Evolutionary conservation across 1,140 invertebrate genomes (phyloP), one percentile per base, ranked within the genome.

Genomic region (Pogonognathellus flavescens): DNA sequence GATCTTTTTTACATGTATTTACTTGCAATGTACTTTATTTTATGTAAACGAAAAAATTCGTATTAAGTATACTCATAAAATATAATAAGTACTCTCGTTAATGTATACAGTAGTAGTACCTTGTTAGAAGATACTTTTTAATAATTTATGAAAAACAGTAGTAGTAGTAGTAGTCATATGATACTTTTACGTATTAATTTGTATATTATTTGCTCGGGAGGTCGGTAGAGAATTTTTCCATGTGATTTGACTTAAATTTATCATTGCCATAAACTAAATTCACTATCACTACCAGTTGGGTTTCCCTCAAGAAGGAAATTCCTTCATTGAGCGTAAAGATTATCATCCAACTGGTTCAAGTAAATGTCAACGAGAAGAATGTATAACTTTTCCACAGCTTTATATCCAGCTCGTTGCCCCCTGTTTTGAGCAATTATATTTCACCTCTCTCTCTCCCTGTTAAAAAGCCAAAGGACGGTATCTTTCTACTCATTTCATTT

Each of bases 241-340:
- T 25, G 25, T 66, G 62, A 66, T 25, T 66, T 66, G 18, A 22
- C 20, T 31, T 9, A 25, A 25, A 66, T 11, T 66, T 66, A 66
- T 66, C 62, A 41, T 41, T 41, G 31, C 31, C 31, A 66, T 66
- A 66, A 66, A 66, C 14, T 66, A 66, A 66, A 66, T 20, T 66
- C 62, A 66, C 62, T 25, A 66, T 66, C 62, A 25, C 20, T 25
- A 66, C 62, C 62, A 66, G 62, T 66, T 66, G 62, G 62, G 62
- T 66, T 66, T 66, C 62, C 62, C 62, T 66, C 62, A 66, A 66
- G 18, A 31, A 66, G 22, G 22, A 14, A 76, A 76, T 76, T 76
- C 25, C 41, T 31, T 76, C 70, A 76, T 31, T 41, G 25, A 76
- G 41, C 70, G 16, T 49, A 76, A 50, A 76, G 70, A 76, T 76